Percentiles rank a stretch among this genome's conserved stretches.
phyloP scores from a whole-genome alignment of 2,797 vertebrate species.

The Pseudopleuronectes americanus region DNA sequence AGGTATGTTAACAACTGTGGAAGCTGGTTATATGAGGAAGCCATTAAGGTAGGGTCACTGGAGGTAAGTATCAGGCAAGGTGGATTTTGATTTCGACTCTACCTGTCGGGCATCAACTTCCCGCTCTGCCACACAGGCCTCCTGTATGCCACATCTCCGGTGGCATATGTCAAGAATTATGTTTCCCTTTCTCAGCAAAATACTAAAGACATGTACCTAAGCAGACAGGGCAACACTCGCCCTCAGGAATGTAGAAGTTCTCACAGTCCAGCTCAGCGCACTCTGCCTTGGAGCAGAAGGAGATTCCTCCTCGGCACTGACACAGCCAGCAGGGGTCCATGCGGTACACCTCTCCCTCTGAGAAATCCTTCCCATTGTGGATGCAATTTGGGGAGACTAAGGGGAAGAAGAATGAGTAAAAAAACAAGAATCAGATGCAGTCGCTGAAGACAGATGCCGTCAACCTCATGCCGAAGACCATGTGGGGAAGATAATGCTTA shows the following conservation, averaged over 20 bases:
- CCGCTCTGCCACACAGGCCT: neutral
- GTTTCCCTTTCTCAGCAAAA: neutral
- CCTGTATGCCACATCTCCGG: slow-evolving; percentile 2
- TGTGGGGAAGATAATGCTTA: slow-evolving; percentile 5
- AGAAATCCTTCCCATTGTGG: slow-evolving; percentile 82
- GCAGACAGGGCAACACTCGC: slow-evolving; percentile 88
- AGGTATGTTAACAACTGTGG: slow-evolving; percentile 60
- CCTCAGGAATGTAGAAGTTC: slow-evolving; percentile 87
- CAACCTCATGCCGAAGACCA: slow-evolving; percentile 23
- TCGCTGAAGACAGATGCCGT: slow-evolving; percentile 15
- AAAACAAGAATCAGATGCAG: slow-evolving; percentile 20
- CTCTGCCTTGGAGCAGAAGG: slow-evolving; percentile 87
- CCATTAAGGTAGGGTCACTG: slow-evolving; percentile 36
- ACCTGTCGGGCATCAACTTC: neutral
- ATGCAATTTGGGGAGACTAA: slow-evolving; percentile 82
- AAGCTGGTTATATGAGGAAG: slow-evolving; percentile 52
- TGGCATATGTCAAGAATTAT: neutral
- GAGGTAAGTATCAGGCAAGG: slow-evolving; percentile 16
- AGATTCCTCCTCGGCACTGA: slow-evolving; percentile 87
- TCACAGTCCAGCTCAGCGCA: slow-evolving; percentile 85
- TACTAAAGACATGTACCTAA: slow-evolving; percentile 76
- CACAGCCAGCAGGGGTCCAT: slow-evolving; percentile 88
- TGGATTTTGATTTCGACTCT: slow-evolving; percentile 18
- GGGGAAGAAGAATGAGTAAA: slow-evolving; percentile 1
- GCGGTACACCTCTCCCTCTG: slow-evolving; percentile 85